These are phyloP conservation scores for Acleris laterana DNA, from an alignment of 2,888 invertebrate species.

Conservation along the genomic window DNA sequence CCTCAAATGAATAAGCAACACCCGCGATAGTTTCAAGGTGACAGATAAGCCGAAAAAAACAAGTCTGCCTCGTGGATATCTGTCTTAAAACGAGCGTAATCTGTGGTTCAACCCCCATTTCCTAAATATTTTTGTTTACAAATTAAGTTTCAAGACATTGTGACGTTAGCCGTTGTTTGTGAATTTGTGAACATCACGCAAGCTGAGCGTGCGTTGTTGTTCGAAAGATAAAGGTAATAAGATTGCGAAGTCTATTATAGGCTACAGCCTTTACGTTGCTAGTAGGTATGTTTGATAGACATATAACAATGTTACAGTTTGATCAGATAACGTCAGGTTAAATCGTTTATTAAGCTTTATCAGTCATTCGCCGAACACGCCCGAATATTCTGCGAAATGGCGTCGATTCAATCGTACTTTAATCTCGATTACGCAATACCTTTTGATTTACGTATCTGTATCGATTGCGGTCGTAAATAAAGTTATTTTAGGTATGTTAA, in stretches of 20 bases:
- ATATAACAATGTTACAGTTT: no score
- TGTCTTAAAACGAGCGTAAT: not conserved
- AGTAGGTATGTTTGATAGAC: no score
- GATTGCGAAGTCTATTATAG: not conserved
- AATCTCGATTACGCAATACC: constrained; percentile 4
- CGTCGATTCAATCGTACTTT: constrained; percentile 13
- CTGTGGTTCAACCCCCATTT: constrained; percentile 9
- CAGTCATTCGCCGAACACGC: constrained; percentile 15
- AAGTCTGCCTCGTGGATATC: constrained; percentile 8
- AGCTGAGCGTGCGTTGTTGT: not conserved
- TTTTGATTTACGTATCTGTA: constrained; percentile 9
- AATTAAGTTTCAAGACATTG: not conserved
- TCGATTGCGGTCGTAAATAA: constrained; percentile 7
- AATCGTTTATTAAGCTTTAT: constrained; percentile 8
- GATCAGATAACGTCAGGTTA: no score
- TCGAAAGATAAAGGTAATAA: not conserved
- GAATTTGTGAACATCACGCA: constrained; percentile 1
- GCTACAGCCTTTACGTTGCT: no score
- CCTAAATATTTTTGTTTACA: constrained; percentile 7
- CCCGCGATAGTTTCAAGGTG: constrained; percentile 23
- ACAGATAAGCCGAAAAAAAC: constrained; percentile 31
- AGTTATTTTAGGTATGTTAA: no score
- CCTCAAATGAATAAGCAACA: constrained; percentile 11
- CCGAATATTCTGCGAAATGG: constrained; percentile 7
- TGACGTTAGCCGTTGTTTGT: not conserved